Evolutionary conservation across 64 coral and sea anemone genomes (phyloP).

Genomic region (Orbicella faveolata): DNA sequence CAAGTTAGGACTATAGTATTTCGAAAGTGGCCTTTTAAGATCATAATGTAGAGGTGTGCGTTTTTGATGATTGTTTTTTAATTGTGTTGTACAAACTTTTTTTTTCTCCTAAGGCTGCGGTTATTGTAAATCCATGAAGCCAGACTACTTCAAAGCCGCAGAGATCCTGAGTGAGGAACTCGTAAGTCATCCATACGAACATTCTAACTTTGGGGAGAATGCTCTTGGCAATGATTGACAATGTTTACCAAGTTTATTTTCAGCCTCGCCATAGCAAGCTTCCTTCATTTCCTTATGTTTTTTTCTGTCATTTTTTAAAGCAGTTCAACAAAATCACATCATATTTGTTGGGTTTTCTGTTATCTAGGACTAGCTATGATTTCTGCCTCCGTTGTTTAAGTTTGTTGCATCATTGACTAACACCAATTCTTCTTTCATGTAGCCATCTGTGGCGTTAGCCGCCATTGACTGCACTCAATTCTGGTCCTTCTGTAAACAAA

Average conservation of each 20-base stretch:
- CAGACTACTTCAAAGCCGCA: conserved; percentile 76
- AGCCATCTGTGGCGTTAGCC: conserved; percentile 71
- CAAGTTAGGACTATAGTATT: too few species aligned
- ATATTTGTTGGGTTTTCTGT: too few species aligned
- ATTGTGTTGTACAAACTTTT: background rate
- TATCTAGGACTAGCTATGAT: background rate
- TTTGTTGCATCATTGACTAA: background rate
- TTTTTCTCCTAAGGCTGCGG: conserved; percentile 66
- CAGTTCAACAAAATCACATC: too few species aligned
- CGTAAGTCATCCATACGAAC: conserved; percentile 29
- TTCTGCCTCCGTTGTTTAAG: background rate
- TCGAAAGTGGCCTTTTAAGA: background rate
- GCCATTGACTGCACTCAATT: conserved; percentile 78
- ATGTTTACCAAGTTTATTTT: too few species aligned
- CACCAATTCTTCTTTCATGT: background rate
- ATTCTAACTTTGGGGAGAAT: too few species aligned
- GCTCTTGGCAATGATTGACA: too few species aligned
- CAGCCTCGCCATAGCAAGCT: too few species aligned
- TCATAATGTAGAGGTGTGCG: background rate
- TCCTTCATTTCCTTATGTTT: background rate
- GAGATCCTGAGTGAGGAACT: conserved; percentile 71
- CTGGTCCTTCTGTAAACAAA: conserved; percentile 28
- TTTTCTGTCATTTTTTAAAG: background rate
- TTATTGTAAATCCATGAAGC: conserved; percentile 85
- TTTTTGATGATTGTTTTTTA: background rate